Percentiles rank a stretch among this genome's conserved stretches.
These are phyloP conservation scores for Venusia cambrica DNA, from an alignment of 2,888 invertebrate genomes.

Conservation along the genomic window DNA sequence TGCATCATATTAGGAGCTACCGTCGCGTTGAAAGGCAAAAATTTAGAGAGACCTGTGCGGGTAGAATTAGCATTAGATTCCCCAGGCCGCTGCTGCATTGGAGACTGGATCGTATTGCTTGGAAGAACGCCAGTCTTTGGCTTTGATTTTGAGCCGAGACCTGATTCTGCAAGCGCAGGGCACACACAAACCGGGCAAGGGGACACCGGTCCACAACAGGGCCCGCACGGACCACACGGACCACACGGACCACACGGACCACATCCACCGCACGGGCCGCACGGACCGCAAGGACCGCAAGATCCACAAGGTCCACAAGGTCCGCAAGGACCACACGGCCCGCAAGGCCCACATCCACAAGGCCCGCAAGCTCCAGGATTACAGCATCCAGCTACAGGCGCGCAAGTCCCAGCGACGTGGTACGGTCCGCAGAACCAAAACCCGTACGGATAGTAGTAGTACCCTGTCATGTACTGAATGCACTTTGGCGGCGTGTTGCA, in stretches of 20 bases:
- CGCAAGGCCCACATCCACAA: conserved; percentile 24
- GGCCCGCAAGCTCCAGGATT: conserved; percentile 19
- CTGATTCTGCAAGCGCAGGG: conserved; percentile 20
- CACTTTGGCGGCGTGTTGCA: conserved; percentile 57
- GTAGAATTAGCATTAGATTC: no score
- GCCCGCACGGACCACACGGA: conserved; percentile 4
- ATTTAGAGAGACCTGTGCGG: conserved; percentile 37
- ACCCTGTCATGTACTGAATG: conserved; percentile 63
- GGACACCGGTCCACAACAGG: conserved; percentile 22
- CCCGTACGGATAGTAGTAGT: conserved; percentile 68
- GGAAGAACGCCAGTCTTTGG: conserved; percentile 19
- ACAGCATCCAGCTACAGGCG: conserved; percentile 38
- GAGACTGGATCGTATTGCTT: conserved; percentile 23
- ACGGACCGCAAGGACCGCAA: conserved; percentile 10
- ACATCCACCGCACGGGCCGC: conserved; percentile 13
- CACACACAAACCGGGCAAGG: conserved; percentile 25
- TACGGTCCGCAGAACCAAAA: conserved; percentile 69
- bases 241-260: conserved; percentile 13
- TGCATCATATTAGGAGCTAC: conserved; percentile 17
- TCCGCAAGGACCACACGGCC: conserved; percentile 33
- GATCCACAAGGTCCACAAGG: conserved; percentile 11
- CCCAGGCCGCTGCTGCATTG: conserved; percentile 13
- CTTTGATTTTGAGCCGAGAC: conserved; percentile 2
- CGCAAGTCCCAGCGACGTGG: conserved; percentile 51
- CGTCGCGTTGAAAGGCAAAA: conserved; percentile 42